phyloP scores from a whole-genome alignment of 2,113 vertebrate species.

The Alouatta palliata region DNA sequence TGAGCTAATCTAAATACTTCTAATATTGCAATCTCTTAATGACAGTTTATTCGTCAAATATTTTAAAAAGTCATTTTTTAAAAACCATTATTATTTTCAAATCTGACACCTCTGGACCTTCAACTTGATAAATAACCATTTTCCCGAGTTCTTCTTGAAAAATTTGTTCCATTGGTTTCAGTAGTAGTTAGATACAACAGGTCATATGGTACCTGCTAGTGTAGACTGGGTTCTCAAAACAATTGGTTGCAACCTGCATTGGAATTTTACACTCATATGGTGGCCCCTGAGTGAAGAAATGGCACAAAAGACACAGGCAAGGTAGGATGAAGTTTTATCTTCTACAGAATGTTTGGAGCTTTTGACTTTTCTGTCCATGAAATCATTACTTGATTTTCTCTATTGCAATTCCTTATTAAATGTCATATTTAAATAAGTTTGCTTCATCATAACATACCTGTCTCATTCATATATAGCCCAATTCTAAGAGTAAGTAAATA shows the following conservation, averaged over 20 bases:
- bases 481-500: neutral
- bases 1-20: neutral
- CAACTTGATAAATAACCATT: conserved; percentile 77
- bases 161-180: conserved; percentile 83
- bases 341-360: neutral
- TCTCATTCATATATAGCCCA: neutral
- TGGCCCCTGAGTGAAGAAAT: conserved; percentile 76
- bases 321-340: conserved; percentile 67
- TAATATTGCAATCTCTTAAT: neutral
- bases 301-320: conserved; percentile 48
- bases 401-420: conserved; percentile 15
- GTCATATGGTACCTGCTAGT: neutral
- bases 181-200: conserved; percentile 53
- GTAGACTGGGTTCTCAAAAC: conserved; percentile 80
- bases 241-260: conserved; percentile 77
- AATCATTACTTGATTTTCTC: neutral
- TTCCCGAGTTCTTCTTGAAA: conserved; percentile 80
- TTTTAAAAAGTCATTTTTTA: conserved; percentile 43
- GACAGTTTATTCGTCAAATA: neutral
- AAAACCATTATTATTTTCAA: conserved; percentile 87
- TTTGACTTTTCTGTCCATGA: neutral
- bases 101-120: conserved; percentile 76
- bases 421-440: neutral
- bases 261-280: conserved; percentile 80
- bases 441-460: neutral